A percentile compares a stretch with the other conserved stretches of the same genome.
phyloP scores from a whole-genome alignment of 2,797 vertebrate species.

The Intellagama lesueurii region DNA sequence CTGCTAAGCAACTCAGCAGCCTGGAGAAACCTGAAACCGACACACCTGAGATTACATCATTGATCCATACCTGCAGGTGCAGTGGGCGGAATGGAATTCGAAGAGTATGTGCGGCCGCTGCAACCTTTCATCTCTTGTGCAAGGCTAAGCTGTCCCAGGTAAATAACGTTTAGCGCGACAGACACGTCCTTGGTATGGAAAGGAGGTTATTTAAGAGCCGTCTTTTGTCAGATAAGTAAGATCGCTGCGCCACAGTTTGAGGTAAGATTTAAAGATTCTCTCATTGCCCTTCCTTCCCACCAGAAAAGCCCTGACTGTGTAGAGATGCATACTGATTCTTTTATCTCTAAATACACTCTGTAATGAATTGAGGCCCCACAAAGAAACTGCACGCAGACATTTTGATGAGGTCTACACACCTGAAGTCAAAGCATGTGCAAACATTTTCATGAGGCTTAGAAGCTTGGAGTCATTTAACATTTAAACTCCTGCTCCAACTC shows the following conservation, averaged over 20 bases:
- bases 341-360: no score
- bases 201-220: background rate
- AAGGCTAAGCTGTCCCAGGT: background rate
- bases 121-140: background rate
- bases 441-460: background rate
- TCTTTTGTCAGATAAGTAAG: background rate
- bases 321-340: background rate
- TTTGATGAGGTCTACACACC: background rate
- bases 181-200: background rate
- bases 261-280: background rate
- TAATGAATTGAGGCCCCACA: background rate
- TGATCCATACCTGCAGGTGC: background rate
- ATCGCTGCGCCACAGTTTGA: background rate
- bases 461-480: background rate
- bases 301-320: background rate
- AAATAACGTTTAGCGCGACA: background rate
- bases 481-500: background rate
- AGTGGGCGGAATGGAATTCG: background rate
- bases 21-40: slow-evolving; percentile 40
- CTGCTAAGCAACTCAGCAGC: fast-evolving
- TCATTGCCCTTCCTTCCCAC: no score
- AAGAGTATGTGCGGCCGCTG: background rate
- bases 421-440: background rate
- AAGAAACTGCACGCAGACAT: no score
- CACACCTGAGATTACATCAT: slow-evolving; percentile 39